These are phyloP conservation scores for Altica lythri DNA, from an alignment of 2,888 invertebrate species.

Conservation along the genomic window DNA sequence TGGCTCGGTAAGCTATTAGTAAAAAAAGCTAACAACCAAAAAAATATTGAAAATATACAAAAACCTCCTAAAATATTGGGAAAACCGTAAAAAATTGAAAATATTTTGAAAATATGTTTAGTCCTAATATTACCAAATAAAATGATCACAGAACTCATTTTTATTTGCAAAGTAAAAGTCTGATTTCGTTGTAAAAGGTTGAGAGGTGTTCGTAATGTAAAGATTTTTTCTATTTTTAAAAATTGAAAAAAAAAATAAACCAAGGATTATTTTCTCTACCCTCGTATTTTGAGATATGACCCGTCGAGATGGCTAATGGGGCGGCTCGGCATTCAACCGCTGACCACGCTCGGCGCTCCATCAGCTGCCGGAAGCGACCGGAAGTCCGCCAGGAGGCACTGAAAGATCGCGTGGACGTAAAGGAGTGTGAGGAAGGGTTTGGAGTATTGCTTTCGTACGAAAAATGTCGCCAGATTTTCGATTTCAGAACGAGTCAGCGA, in stretches of 20 bases:
- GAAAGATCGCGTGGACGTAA: slow-evolving; percentile 18
- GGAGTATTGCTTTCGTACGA: not conserved
- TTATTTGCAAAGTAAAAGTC: too few species aligned
- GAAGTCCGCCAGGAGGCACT: slow-evolving; percentile 37
- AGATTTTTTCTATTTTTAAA: too few species aligned
- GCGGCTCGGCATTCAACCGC: slow-evolving; percentile 44
- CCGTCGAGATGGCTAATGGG: slow-evolving; percentile 39
- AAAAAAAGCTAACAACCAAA: too few species aligned
- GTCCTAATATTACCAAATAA: too few species aligned
- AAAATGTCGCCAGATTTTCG: slow-evolving; percentile 2
- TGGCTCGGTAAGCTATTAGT: too few species aligned
- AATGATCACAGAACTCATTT: too few species aligned
- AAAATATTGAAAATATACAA: too few species aligned
- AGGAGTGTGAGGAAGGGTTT: slow-evolving; percentile 5
- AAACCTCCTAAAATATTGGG: too few species aligned
- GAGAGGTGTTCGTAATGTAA: too few species aligned
- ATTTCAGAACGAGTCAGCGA: slow-evolving; percentile 13
- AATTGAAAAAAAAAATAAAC: not conserved
- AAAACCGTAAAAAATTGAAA: too few species aligned
- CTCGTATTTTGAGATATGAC: not conserved
- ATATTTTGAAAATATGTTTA: too few species aligned
- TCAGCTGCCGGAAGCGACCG: slow-evolving; percentile 42
- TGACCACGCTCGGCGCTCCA: slow-evolving; percentile 44
- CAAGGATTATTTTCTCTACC: not conserved
- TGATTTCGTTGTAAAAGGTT: too few species aligned